These are phyloP conservation scores for Poeciliopsis gracilis DNA, from an alignment of 2,797 vertebrate genomes.

Conservation along the genomic window DNA sequence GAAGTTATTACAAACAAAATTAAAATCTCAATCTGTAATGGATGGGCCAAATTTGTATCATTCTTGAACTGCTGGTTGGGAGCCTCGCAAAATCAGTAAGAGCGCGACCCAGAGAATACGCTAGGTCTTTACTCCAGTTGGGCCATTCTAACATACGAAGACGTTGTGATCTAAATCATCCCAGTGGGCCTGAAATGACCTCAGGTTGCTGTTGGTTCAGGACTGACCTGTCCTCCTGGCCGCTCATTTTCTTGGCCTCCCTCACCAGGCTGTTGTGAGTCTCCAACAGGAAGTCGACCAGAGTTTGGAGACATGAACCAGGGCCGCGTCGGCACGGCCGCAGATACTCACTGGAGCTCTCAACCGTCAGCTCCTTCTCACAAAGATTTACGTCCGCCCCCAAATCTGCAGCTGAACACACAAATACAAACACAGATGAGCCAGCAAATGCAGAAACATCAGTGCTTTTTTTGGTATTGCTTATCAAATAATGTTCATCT, in stretches of 20 bases:
- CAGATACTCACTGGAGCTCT: conserved; percentile 76
- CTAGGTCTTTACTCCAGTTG: background rate
- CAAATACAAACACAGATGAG: background rate
- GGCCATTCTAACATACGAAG: background rate
- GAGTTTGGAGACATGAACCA: conserved; percentile 72
- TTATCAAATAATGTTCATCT: background rate
- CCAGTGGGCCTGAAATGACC: background rate
- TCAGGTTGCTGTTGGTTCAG: background rate
- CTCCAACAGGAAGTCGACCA: conserved; percentile 71
- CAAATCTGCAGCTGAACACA: conserved; percentile 44
- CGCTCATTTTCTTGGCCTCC: conserved; percentile 50
- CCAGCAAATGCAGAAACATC: background rate
- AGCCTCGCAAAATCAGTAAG: no score
- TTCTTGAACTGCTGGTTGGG: no score
- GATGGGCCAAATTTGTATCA: no score
- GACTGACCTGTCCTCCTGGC: conserved; percentile 68
- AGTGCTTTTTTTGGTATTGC: background rate
- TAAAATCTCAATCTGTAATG: no score
- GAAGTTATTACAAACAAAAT: no score
- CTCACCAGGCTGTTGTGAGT: conserved; percentile 80
- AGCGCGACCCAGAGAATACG: no score
- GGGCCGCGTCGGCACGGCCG: conserved; percentile 64
- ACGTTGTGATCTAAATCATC: background rate
- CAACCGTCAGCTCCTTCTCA: conserved; percentile 58
- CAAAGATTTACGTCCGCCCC: conserved; percentile 59